Evolutionary conservation across 2,113 vertebrate species (phyloP), one percentile per base, ranked within the genome.

Genomic region (Castor canadensis): DNA sequence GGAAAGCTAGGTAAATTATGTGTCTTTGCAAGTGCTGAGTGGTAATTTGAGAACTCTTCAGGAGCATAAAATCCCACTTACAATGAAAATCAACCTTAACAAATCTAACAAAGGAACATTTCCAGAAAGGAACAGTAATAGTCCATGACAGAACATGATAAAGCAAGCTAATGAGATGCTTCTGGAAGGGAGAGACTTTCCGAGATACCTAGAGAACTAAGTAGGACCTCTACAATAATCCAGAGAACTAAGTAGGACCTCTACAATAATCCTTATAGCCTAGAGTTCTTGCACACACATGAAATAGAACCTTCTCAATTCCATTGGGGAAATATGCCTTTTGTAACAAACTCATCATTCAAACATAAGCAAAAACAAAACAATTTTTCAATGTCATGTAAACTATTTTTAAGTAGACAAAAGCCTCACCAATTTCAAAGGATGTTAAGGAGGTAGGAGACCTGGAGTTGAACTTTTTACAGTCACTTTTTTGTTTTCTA

Each of bases 21-120:
- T 38, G 66, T 69, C 15, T 76, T 71, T 62, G 8, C 6, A 84
- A 93, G 26, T 92, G n/a, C 20, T 9, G 81, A 91, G 43, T 26
- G 3, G 17, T 75, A 38, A 94, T 79, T 69, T 93, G 71, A 94
- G 71, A 10, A 67, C 20, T 90, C n/a, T 58, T 87, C 38, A 87
- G 56, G 56, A 38, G 71, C 13, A 73, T 66, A 93, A 94, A 89
- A 77, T 87, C 6, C 56, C 45, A 32, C 35, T 26, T 49, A 89
- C 56, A 96, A 93, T 20, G n/a, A 84, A 87, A 95, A 71, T 83
- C 66, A 79, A 92, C 64, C 47, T 45, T 92, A 89, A 82, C n/a
- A 45, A 83, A 72, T 75, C 35, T 83, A 93, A 95, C 84, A 75
- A 43, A 87, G n/a, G 80, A 89, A 79, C 26, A 85, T 22, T 92